Evolutionary conservation across 2,888 invertebrate species (phyloP).

Genomic region (Sussaba pulchella): DNA sequence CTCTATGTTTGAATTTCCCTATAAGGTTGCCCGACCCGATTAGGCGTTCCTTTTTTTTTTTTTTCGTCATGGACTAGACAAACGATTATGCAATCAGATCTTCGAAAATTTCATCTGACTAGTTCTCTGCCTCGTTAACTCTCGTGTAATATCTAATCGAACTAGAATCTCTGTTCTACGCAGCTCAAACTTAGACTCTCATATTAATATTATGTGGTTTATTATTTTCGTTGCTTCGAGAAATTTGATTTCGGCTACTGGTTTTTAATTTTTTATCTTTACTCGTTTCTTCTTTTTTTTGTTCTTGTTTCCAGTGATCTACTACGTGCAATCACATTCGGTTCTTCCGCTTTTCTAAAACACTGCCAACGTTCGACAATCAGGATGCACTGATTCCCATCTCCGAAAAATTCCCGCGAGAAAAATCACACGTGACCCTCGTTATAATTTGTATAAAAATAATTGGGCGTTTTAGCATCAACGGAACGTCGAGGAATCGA

Average conservation of each 20-base stretch:
- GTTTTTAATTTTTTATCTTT: constrained; percentile 21
- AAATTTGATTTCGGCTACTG: constrained; percentile 64
- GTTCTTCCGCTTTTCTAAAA: constrained; percentile 34
- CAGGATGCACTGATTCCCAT: constrained; percentile 24
- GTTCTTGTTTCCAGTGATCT: constrained; percentile 23
- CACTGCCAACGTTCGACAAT: constrained; percentile 43
- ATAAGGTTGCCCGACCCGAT: constrained; percentile 47
- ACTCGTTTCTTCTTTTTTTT: not conserved
- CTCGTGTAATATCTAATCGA: constrained; percentile 34
- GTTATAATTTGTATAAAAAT: constrained; percentile 82
- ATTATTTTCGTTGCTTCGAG: constrained; percentile 75
- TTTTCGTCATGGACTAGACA: constrained; percentile 44
- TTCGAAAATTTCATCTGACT: constrained; percentile 42
- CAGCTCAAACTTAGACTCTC: constrained; percentile 47
- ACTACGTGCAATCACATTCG: constrained; percentile 50
- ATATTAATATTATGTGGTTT: constrained; percentile 44
- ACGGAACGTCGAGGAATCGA: constrained; percentile 69
- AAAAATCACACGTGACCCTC: constrained; percentile 55
- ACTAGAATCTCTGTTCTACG: constrained; percentile 34
- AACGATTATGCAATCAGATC: constrained; percentile 36
- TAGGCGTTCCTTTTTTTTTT: constrained; percentile 68
- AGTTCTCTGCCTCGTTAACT: constrained; percentile 30
- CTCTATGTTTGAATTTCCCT: constrained; percentile 74
- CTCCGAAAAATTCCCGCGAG: constrained; percentile 38
- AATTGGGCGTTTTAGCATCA: constrained; percentile 79